phyloP scores from a whole-genome alignment of 2,888 invertebrate species.

The Phaedon cochleariae region DNA sequence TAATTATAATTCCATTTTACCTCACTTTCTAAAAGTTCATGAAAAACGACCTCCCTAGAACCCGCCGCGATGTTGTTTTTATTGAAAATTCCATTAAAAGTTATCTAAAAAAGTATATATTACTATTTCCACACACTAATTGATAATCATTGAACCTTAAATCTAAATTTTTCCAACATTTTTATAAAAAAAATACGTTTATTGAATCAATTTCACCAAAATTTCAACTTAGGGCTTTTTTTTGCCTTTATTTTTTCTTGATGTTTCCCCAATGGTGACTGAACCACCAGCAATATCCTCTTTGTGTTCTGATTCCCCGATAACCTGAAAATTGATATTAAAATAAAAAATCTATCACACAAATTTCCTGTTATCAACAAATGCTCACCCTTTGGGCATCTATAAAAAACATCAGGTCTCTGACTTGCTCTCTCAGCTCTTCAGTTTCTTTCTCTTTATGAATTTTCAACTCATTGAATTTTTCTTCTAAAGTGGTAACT shows the following conservation, averaged over 20 bases:
- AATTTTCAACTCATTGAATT: constrained; percentile 59
- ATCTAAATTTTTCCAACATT: no score
- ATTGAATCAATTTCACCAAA: no score
- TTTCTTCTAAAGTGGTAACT: constrained; percentile 66
- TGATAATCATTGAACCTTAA: no score
- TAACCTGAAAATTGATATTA: constrained; percentile 53
- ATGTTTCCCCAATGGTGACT: constrained; percentile 66
- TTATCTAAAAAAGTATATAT: no score
- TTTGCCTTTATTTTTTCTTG: constrained; percentile 46
- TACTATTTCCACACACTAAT: no score
- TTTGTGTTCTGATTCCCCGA: constrained; percentile 66
- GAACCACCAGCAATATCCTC: constrained; percentile 71
- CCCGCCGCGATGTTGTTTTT: no score
- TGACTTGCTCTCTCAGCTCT: constrained; percentile 90
- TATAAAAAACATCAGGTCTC: constrained; percentile 97
- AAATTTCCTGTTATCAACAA: not conserved
- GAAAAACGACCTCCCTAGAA: no score
- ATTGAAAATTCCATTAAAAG: no score
- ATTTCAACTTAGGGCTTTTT: constrained; percentile 38
- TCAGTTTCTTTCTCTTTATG: constrained; percentile 72
- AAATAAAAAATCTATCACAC: constrained; percentile 1
- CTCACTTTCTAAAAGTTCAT: no score
- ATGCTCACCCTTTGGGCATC: constrained; percentile 74
- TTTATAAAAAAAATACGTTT: no score
- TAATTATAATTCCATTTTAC: no score